These are phyloP conservation scores for Mnemiopsis leidyi DNA, from an alignment of 37 sponge, comb jelly and placozoan species.

Conservation along the genomic window DNA sequence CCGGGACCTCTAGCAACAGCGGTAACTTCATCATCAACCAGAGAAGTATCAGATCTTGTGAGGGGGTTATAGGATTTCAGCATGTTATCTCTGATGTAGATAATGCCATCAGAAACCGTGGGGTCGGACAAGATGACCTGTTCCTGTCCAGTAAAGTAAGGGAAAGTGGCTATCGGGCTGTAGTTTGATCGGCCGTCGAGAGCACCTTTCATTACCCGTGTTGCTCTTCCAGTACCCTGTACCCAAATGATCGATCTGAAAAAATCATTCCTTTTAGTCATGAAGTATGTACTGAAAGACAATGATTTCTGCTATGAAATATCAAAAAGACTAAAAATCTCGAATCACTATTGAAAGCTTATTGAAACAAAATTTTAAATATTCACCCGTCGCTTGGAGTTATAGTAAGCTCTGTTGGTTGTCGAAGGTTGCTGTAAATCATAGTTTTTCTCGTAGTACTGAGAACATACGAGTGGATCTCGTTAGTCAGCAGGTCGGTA, in stretches of 20 bases:
- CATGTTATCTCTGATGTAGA: neutral
- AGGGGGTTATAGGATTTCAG: neutral
- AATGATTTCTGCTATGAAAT: no score
- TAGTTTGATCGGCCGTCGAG: neutral
- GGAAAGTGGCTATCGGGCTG: neutral
- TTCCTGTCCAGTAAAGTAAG: neutral
- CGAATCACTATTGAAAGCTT: no score
- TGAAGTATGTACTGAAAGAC: no score
- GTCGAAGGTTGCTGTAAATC: neutral
- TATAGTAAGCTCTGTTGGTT: neutral
- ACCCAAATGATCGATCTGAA: neutral
- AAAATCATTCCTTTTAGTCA: no score
- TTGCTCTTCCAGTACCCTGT: neutral
- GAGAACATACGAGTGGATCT: neutral
- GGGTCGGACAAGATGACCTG: neutral
- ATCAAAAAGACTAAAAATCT: no score
- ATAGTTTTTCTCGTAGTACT: neutral
- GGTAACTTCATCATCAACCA: neutral
- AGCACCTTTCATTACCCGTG: neutral
- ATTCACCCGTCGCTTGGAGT: neutral
- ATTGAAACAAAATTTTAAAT: no score
- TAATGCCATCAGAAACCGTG: neutral
- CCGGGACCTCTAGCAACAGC: neutral
- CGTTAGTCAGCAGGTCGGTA: neutral
- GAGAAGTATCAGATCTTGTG: neutral